Evolutionary conservation across 2,888 invertebrate species (phyloP).

Genomic region (Nesidiocoris tenuis): DNA sequence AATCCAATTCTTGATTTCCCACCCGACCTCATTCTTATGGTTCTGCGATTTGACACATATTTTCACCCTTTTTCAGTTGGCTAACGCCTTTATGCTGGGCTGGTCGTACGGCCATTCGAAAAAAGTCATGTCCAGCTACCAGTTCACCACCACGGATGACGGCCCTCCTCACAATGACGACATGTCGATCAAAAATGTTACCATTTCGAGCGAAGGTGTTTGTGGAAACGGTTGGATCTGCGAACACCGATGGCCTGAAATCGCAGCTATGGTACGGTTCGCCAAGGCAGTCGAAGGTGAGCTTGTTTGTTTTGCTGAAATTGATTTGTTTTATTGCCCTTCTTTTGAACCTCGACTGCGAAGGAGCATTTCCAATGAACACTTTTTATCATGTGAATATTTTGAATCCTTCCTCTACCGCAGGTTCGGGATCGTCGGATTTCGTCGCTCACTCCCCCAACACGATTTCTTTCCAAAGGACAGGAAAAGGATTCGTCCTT

Average conservation of each 20-base stretch:
- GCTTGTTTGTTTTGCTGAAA: too few species aligned
- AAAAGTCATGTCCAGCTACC: conserved; percentile 82
- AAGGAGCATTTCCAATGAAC: too few species aligned
- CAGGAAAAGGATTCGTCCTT: too few species aligned
- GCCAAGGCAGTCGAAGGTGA: conserved; percentile 64
- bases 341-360: too few species aligned
- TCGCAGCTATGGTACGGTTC: conserved; percentile 75
- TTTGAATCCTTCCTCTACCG: too few species aligned
- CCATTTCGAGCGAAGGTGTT: conserved; percentile 64
- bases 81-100: conserved; percentile 83
- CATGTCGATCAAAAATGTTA: conserved; percentile 65
- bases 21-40: neutral
- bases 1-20: neutral
- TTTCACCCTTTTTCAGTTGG: conserved; percentile 59
- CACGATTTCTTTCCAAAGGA: too few species aligned
- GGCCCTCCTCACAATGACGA: conserved; percentile 68
- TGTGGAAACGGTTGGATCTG: conserved; percentile 78
- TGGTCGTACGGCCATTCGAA: conserved; percentile 73
- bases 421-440: too few species aligned
- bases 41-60: too few species aligned
- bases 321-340: too few species aligned
- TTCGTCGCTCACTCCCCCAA: too few species aligned
- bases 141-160: conserved; percentile 60
- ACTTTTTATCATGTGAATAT: too few species aligned
- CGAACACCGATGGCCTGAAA: conserved; percentile 82